phyloP scores from a whole-genome alignment of 2,888 invertebrate genomes.

The Didymodactylos carnosus region DNA sequence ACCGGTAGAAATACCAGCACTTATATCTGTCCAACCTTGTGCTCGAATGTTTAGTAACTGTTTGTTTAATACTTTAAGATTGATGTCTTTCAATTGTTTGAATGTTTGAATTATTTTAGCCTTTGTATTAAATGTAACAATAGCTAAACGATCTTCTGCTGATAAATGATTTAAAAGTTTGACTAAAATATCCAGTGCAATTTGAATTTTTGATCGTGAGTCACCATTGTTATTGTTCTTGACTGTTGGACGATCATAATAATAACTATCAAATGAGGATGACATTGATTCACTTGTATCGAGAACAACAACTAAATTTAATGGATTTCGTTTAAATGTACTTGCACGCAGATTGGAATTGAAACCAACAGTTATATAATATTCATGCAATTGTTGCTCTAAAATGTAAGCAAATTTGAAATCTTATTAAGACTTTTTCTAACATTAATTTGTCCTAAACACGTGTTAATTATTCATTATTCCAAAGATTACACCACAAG shows the following conservation, averaged over 20 bases:
- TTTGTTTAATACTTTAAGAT: not conserved
- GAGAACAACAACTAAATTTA: no score
- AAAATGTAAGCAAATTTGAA: no score
- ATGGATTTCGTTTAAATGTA: not conserved
- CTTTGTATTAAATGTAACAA: not conserved
- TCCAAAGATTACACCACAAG: no score
- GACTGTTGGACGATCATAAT: no score
- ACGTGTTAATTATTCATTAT: no score
- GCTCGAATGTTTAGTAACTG: not conserved
- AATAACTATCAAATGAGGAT: no score
- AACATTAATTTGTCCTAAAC: no score
- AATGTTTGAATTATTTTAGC: not conserved
- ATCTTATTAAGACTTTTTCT: not conserved
- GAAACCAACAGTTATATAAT: not conserved
- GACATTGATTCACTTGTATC: not conserved
- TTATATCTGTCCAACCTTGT: not conserved
- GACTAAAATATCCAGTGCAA: no score
- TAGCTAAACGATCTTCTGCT: not conserved
- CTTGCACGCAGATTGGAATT: not conserved
- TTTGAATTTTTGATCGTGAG: not conserved
- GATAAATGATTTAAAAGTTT: not conserved
- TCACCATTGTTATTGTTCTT: not conserved
- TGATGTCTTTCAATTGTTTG: not conserved
- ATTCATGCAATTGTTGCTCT: not conserved
- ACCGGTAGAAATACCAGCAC: not conserved